These are phyloP conservation scores for Lycaena phlaeas DNA, from an alignment of 2,888 invertebrate genomes.

Conservation along the genomic window DNA sequence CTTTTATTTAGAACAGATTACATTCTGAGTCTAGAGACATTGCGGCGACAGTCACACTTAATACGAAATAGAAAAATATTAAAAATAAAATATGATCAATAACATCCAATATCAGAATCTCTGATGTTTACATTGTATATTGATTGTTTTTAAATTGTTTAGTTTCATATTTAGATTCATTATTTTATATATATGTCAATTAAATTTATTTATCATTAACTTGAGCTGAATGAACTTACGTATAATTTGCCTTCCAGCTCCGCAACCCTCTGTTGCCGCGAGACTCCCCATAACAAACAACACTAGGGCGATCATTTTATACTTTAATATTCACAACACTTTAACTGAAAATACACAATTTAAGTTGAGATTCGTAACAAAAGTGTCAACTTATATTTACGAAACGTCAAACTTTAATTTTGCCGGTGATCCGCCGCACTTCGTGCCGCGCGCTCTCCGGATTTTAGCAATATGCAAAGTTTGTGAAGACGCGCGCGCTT, in stretches of 20 bases:
- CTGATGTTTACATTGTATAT: too few species aligned
- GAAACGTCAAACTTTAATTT: constrained; percentile 59
- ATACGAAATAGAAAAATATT: too few species aligned
- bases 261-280: constrained; percentile 60
- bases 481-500: constrained; percentile 36
- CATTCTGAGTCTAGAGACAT: too few species aligned
- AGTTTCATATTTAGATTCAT: too few species aligned
- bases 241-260: constrained; percentile 58
- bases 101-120: too few species aligned
- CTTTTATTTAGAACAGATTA: neutral
- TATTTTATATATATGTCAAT: too few species aligned
- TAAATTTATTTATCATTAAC: too few species aligned
- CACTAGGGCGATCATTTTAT: constrained; percentile 66
- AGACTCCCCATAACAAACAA: constrained; percentile 66
- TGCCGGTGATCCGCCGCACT: constrained; percentile 65
- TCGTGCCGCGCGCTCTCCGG: constrained; percentile 68
- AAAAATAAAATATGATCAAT: too few species aligned
- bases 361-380: constrained; percentile 69
- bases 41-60: too few species aligned
- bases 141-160: too few species aligned
- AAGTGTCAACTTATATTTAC: constrained; percentile 64
- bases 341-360: constrained; percentile 49
- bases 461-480: constrained; percentile 45
- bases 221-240: constrained; percentile 64
- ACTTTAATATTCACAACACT: constrained; percentile 54